Base-by-base conservation (phyloP, 1,140 invertebrate species). In the Pararge aegeria region DNA sequence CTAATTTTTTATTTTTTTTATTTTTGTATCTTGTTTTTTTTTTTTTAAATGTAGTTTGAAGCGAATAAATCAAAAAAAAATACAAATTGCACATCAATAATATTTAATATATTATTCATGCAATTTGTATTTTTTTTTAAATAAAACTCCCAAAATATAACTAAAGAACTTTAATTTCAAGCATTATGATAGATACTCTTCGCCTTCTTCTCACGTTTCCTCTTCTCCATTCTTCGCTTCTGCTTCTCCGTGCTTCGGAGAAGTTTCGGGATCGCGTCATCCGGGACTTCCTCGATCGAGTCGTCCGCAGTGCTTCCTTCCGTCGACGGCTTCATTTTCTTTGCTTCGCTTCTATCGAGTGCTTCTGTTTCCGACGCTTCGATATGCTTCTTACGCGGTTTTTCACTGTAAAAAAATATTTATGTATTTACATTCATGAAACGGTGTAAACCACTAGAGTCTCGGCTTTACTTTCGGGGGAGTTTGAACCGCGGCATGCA, bases 171-270 rank as follows among this genome's bases (percentile, higher is more conserved):
- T 69, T 60, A 69, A 66, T 70, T 69, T 37, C 65, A 83, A 52
- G 81, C 82, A 68, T 86, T 88, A 75, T 86, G 68, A 55, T 87
- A 90, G 0, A 90, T 78, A 56, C 87, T 89, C 55, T 85, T 89
- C 0, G 78, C 73, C 68, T 84, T 89, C 68, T 89, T 90, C 65
- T 88, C 80, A n/a, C 55, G 71, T 19, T 83, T 89, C 56, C 64
- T 73, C 70, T 89, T 81, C 37, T 87, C 82, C 15, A 80, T 62
- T 55, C 73, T 86, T 34, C 71, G 65, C 66, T 88, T 90, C 56
- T 75, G 66, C 64, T 82, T 86, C 68, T 90, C 88, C 0, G 88
- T 89, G 56, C 83, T 90, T 16, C 62, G 65, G 1, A 90, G 73
- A 9, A 90, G 70, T 34, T 87, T 72, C 50, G 70, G 75, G 21